Conservation (phyloP, 2,888 invertebrate genomes). For the Oligia fasciuncula region DNA sequence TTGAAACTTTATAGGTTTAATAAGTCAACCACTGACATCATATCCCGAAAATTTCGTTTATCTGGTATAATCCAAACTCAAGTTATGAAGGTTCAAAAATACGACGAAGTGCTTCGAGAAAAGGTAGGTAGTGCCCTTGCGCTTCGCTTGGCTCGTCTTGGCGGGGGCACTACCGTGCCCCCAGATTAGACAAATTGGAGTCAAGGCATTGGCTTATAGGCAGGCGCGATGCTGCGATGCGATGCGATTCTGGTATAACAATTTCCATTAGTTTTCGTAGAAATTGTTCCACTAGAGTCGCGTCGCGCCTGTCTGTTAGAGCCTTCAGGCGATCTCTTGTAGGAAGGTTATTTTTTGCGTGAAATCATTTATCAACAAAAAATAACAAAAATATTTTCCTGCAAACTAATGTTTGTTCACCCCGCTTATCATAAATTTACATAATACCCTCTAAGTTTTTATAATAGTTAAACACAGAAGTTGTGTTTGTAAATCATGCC, state of each 20-base stretch:
- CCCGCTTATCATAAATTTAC: conserved; percentile 34
- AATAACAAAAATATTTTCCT: neutral
- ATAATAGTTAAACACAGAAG: conserved; percentile 50
- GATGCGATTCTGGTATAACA: neutral
- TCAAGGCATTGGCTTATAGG: neutral
- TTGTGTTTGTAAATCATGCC: conserved; percentile 68
- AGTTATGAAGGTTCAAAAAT: too few species aligned
- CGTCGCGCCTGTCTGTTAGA: neutral
- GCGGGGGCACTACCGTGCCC: too few species aligned
- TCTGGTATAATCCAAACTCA: too few species aligned
- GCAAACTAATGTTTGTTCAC: neutral
- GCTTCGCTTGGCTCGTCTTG: too few species aligned
- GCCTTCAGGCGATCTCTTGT: neutral
- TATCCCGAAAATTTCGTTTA: too few species aligned
- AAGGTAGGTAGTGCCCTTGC: too few species aligned
- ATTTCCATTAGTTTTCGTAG: neutral
- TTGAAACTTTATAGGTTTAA: too few species aligned
- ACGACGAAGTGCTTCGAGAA: too few species aligned
- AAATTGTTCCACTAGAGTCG: neutral
- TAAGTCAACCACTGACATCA: too few species aligned
- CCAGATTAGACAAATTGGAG: neutral
- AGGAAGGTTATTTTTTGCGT: neutral
- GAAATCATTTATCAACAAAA: neutral
- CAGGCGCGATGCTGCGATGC: neutral
- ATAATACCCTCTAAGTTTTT: conserved; percentile 30